Percentiles rank a stretch among this genome's conserved stretches.
phyloP scores from a whole-genome alignment of 2,113 vertebrate genomes.

The Gymnocephalus cernua region DNA sequence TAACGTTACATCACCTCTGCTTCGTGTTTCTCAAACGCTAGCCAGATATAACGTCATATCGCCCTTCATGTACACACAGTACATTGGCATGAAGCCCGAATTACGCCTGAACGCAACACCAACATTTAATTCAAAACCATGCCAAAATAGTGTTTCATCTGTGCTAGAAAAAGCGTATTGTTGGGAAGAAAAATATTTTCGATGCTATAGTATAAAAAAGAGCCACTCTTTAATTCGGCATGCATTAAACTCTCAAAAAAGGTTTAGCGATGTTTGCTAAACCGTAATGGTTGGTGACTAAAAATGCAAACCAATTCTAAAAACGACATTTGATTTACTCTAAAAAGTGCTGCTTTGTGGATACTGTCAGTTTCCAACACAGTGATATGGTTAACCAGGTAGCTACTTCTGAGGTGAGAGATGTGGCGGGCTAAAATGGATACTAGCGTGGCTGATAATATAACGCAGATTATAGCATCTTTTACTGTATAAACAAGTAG shows the following conservation, averaged over 20 bases:
- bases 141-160: neutral
- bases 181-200: fast-evolving
- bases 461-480: neutral
- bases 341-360: neutral
- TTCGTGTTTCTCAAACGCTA: neutral
- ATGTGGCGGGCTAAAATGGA: neutral
- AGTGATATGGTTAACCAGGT: neutral
- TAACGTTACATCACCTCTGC: too few species aligned
- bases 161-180: fast-evolving
- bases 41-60: neutral
- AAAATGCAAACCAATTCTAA: neutral
- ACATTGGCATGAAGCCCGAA: neutral
- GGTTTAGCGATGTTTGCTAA: neutral
- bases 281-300: neutral
- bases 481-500: conserved; percentile 1
- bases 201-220: fast-evolving
- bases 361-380: neutral
- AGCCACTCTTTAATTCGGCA: conserved; percentile 16
- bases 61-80: neutral
- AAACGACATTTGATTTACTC: neutral
- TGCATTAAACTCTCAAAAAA: neutral
- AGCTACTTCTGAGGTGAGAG: neutral
- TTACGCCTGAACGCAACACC: neutral
- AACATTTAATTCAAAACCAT: neutral
- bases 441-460: neutral